These are phyloP conservation scores for Parazoanthus atlanticus DNA, from an alignment of 92 coral and sea anemone genomes.

Conservation along the genomic window DNA sequence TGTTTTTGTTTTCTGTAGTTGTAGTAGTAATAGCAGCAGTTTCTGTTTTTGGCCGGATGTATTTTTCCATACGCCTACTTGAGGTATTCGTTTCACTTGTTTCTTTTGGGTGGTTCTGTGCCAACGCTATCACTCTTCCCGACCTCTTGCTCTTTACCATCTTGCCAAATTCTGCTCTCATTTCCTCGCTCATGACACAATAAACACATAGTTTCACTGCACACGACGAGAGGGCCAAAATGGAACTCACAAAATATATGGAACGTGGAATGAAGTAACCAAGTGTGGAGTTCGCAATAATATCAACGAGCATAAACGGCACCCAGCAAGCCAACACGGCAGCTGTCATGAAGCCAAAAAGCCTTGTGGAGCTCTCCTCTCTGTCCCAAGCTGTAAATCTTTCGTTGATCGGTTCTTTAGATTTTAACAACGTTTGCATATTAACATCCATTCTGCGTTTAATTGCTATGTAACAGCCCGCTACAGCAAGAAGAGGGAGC, in stretches of 20 bases:
- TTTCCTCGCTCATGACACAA: conserved; percentile 13
- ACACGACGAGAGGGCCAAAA: background rate
- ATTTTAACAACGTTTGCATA: too few relatives aligned
- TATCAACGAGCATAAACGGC: background rate
- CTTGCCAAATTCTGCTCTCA: background rate
- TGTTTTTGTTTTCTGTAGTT: background rate
- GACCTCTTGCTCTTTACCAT: background rate
- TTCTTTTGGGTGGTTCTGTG: background rate
- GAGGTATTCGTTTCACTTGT: background rate
- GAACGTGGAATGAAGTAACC: background rate
- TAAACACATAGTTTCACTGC: conserved; percentile 3
- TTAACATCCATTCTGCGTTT: background rate
- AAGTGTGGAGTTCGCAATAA: background rate
- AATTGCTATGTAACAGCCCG: conserved; percentile 13
- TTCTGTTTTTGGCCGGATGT: conserved; percentile 9
- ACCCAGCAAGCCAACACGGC: background rate
- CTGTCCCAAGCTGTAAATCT: background rate
- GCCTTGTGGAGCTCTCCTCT: background rate
- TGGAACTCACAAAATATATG: background rate
- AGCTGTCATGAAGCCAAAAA: background rate
- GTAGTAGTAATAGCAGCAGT: too few relatives aligned
- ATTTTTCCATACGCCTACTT: background rate
- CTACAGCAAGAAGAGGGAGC: background rate
- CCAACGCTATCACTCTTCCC: background rate
- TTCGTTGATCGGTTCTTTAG: background rate